phyloP scores from a whole-genome alignment of 30 jellyfish, hydroid and myxozoan species.

The Aurelia aurita complex sp. Pacific region DNA sequence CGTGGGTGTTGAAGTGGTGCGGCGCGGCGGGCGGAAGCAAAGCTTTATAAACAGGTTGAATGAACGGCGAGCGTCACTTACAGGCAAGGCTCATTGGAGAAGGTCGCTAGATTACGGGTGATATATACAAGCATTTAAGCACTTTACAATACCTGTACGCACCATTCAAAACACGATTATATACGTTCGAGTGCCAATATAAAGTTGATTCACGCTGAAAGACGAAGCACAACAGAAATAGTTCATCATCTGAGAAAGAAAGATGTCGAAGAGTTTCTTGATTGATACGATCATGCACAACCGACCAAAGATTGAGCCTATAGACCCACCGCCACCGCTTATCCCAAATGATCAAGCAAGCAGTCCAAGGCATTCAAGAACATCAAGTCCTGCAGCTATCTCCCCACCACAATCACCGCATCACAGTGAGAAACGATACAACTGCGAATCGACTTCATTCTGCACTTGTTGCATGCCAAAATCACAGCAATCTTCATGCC shows the following conservation, averaged over 20 bases:
- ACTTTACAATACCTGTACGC: constrained; percentile 12
- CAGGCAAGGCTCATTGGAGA: constrained; percentile 42
- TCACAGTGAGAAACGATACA: constrained; percentile 46
- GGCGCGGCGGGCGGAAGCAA: constrained; percentile 42
- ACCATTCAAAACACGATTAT: neutral
- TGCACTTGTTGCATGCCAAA: constrained; percentile 93
- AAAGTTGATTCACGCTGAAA: neutral
- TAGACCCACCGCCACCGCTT: constrained; percentile 72
- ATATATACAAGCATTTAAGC: constrained; percentile 18
- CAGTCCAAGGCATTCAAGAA: constrained; percentile 40
- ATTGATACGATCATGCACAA: constrained; percentile 88
- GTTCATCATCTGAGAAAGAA: neutral
- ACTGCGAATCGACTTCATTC: constrained; percentile 47
- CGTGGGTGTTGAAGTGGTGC: constrained; percentile 57
- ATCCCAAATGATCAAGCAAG: constrained; percentile 52
- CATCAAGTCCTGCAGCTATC: constrained; percentile 48
- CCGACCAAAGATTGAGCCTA: constrained; percentile 59
- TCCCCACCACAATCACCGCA: constrained; percentile 25
- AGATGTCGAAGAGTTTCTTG: constrained; percentile 88
- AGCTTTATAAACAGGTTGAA: constrained; percentile 66
- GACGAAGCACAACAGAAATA: no score
- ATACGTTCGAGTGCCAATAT: neutral
- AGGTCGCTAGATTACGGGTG: constrained; percentile 67
- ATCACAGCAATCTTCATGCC: constrained; percentile 76
- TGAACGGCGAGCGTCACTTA: constrained; percentile 49